phyloP scores from a whole-genome alignment of 2,888 invertebrate species.

The Biston stratarius region DNA sequence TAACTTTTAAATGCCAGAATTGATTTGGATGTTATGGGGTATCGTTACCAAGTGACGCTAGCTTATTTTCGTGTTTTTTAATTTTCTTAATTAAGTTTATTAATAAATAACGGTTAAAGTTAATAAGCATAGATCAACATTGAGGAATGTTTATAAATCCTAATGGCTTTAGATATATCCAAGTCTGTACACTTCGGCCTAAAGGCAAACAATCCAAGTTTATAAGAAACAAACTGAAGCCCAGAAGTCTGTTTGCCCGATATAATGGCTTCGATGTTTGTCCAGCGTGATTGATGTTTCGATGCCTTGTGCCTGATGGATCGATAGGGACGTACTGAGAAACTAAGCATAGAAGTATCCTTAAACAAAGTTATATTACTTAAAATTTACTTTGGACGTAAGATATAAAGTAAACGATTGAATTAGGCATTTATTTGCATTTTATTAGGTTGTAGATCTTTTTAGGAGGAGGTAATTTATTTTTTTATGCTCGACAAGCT shows the following conservation, averaged over 20 bases:
- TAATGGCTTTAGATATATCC: not conserved
- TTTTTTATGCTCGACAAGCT: too few relatives aligned
- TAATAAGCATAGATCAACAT: too few relatives aligned
- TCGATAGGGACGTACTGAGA: slow-evolving; percentile 54
- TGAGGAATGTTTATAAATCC: too few relatives aligned
- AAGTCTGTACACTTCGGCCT: slow-evolving; percentile 5
- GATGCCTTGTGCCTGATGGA: slow-evolving; percentile 67
- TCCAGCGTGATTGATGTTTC: slow-evolving; percentile 67
- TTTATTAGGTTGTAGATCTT: too few relatives aligned
- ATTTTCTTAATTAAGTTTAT: too few relatives aligned
- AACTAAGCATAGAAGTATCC: slow-evolving; percentile 45
- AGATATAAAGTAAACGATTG: not conserved
- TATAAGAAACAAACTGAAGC: slow-evolving; percentile 62
- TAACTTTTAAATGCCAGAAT: too few relatives aligned
- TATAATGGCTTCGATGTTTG: slow-evolving; percentile 77
- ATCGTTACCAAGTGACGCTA: too few relatives aligned
- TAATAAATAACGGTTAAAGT: too few relatives aligned
- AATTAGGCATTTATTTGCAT: too few relatives aligned
- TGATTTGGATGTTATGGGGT: too few relatives aligned
- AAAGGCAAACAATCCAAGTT: slow-evolving; percentile 50
- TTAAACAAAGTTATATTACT: slow-evolving; percentile 18
- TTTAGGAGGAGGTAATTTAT: too few relatives aligned
- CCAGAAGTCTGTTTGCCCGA: slow-evolving; percentile 73
- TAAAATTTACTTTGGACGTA: slow-evolving; percentile 15
- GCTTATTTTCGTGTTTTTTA: too few relatives aligned